These are phyloP conservation scores for Eunapius fragilis DNA, from an alignment of 37 sponge, comb jelly and placozoan species.

Conservation along the genomic window DNA sequence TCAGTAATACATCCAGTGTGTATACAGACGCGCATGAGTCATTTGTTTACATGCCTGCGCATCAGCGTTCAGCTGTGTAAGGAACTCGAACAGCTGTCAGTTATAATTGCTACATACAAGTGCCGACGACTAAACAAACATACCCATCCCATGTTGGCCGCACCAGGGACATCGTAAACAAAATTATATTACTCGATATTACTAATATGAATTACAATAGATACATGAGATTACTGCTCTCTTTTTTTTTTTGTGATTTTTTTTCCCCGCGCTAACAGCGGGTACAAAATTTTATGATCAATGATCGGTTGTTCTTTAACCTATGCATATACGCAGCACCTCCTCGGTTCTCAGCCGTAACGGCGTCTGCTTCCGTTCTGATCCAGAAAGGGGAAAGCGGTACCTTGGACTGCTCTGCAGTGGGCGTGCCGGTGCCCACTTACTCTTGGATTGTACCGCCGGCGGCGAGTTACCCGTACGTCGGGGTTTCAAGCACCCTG, in stretches of 20 bases:
- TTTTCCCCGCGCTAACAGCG: no score
- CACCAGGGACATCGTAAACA: neutral
- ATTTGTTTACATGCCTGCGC: neutral
- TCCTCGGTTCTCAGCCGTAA: constrained; percentile 1
- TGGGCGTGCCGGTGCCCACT: constrained; percentile 10
- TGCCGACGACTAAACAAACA: constrained; percentile 22
- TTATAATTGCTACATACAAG: constrained; percentile 9
- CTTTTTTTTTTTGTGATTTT: neutral
- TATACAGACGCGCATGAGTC: neutral
- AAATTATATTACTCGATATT: neutral
- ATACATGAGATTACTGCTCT: neutral
- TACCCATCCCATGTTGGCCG: neutral
- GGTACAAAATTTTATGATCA: no score
- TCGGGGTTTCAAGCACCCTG: neutral
- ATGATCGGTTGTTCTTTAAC: no score
- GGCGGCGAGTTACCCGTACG: neutral
- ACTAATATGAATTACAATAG: neutral
- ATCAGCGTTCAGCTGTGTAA: neutral
- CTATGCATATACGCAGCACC: neutral
- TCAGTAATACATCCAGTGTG: no score
- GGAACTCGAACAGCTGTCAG: no score
- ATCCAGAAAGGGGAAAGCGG: neutral
- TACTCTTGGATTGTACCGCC: constrained; percentile 15
- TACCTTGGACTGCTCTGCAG: constrained; percentile 15
- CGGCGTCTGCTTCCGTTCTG: neutral